A percentile compares a stretch with the other conserved stretches of the same genome.
These are phyloP conservation scores for Ridgeia piscesae DNA, from an alignment of 1,140 invertebrate genomes.

Conservation along the genomic window DNA sequence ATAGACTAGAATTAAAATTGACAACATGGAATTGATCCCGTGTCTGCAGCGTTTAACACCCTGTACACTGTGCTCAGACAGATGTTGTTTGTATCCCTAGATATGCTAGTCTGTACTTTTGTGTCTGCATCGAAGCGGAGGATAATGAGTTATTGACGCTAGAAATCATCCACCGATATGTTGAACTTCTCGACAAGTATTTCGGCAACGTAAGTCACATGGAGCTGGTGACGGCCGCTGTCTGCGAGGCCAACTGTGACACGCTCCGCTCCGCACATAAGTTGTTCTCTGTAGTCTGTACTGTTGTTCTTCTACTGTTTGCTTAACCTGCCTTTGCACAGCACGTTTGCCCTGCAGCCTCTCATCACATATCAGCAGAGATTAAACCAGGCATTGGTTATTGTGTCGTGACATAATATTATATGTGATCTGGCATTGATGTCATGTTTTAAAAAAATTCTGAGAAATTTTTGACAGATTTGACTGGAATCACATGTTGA, in stretches of 20 bases:
- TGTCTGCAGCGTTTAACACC: neutral
- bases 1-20: neutral
- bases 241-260: neutral
- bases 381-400: neutral
- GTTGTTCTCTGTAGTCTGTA: neutral
- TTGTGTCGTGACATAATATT: neutral
- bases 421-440: neutral
- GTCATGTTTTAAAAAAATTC: neutral
- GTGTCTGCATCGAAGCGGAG: conserved; percentile 96
- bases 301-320: neutral
- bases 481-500: neutral
- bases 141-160: conserved; percentile 96
- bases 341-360: neutral
- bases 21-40: neutral
- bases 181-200: conserved; percentile 98
- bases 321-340: neutral
- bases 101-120: conserved; percentile 99
- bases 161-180: conserved; percentile 98
- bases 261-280: neutral
- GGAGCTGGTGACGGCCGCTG: neutral
- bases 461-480: neutral
- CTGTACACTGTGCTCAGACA: neutral
- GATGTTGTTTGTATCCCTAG: conserved; percentile 59
- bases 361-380: neutral
- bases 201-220: conserved; percentile 93